Evolutionary conservation across 2,888 invertebrate species (phyloP).

Genomic region (Cetonia aurata): DNA sequence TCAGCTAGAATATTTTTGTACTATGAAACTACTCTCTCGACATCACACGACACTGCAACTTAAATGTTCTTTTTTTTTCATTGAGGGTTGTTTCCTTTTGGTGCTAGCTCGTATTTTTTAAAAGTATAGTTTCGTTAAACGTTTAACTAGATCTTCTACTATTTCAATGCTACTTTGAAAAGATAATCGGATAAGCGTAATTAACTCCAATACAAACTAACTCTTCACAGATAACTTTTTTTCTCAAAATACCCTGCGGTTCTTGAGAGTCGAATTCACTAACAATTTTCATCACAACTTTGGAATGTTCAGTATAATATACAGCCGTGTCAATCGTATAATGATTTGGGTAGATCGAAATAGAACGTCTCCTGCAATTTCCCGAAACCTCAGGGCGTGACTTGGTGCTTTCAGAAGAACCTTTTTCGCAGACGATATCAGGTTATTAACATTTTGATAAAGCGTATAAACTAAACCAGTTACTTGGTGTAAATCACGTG

Average conservation of each 20-base stretch:
- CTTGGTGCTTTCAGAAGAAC: too few species aligned
- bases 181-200: neutral
- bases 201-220: neutral
- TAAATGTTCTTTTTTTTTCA: conserved; percentile 6
- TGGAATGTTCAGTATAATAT: neutral
- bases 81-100: conserved; percentile 13
- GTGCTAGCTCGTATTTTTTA: neutral
- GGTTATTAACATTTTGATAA: too few species aligned
- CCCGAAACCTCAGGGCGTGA: too few species aligned
- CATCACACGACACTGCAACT: conserved; percentile 14
- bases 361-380: too few species aligned
- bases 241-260: neutral
- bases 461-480: too few species aligned
- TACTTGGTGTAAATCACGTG: too few species aligned
- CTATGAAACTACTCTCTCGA: conserved; percentile 5
- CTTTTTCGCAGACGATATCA: too few species aligned
- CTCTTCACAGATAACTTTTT: too few species aligned
- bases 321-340: neutral
- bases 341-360: too few species aligned
- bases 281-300: neutral
- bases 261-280: conserved; percentile 1
- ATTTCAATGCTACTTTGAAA: conserved; percentile 6
- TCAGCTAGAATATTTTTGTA: conserved; percentile 19
- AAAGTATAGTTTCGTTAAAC: neutral
- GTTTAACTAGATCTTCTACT: conserved; percentile 22